Conservation (phyloP, 2,113 vertebrate species). For the Cinclus mexicanus region DNA sequence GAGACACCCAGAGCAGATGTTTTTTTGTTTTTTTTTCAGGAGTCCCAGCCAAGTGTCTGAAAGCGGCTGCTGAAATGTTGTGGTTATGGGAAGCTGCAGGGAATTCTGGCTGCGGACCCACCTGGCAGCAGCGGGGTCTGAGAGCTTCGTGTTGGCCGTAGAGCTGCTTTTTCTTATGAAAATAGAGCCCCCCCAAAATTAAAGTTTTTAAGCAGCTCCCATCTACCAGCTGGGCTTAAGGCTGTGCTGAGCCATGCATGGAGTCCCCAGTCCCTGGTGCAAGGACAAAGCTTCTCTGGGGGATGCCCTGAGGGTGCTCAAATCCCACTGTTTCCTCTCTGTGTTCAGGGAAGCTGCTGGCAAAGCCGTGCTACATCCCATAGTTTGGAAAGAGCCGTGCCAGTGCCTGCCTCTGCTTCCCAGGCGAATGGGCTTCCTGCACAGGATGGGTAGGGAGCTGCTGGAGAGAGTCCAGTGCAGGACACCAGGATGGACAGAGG, state of each 20-base stretch:
- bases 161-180: not conserved
- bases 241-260: accelerated
- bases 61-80: not conserved
- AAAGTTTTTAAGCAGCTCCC: not conserved
- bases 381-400: accelerated
- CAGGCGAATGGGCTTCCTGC: not conserved
- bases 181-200: not conserved
- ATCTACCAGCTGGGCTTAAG: not conserved
- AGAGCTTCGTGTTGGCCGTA: not conserved
- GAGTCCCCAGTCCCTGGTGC: accelerated
- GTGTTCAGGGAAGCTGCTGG: not conserved
- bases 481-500: not conserved
- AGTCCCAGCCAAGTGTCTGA: not conserved
- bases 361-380: not conserved
- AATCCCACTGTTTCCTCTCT: not conserved
- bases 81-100: not conserved
- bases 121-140: not conserved
- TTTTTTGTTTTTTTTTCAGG: not conserved
- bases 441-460: not conserved
- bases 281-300: not conserved
- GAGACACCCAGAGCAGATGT: not conserved
- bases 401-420: not conserved
- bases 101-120: not conserved
- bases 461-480: not conserved
- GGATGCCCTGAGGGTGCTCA: not conserved